Evolutionary conservation across 2,888 invertebrate species (phyloP).

Genomic region (Marasmarcha lunaedactyla): DNA sequence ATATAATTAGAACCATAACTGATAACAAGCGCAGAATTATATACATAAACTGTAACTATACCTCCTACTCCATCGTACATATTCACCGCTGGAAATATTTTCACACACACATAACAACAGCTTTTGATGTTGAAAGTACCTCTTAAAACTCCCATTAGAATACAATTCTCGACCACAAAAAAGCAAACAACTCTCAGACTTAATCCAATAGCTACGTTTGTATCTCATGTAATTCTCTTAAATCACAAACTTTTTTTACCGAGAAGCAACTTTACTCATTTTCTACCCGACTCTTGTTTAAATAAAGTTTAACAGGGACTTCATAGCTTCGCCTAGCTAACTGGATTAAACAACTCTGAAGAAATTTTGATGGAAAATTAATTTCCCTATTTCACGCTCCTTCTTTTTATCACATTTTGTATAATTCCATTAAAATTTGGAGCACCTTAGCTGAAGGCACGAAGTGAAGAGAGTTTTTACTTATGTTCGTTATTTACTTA

Average conservation of each 20-base stretch:
- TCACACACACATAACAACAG: too few species aligned
- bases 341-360: constrained; percentile 42
- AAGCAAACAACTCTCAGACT: too few species aligned
- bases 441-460: neutral
- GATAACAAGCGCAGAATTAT: too few species aligned
- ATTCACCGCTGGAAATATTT: too few species aligned
- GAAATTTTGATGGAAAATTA: constrained; percentile 43
- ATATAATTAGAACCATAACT: too few species aligned
- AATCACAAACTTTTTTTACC: constrained; percentile 42
- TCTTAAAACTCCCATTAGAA: too few species aligned
- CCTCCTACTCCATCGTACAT: too few species aligned
- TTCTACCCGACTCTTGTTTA: constrained; percentile 51
- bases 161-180: too few species aligned
- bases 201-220: neutral
- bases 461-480: too few species aligned
- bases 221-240: constrained; percentile 22
- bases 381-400: constrained; percentile 24
- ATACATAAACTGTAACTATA: too few species aligned
- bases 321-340: constrained; percentile 40
- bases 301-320: constrained; percentile 43
- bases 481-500: too few species aligned
- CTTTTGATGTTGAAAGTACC: too few species aligned
- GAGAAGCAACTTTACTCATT: constrained; percentile 56
- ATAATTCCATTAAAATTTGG: neutral
- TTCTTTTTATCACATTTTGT: constrained; percentile 8